Percentiles rank a stretch among this genome's conserved stretches.
Evolutionary conservation across 2,797 vertebrate genomes (phyloP).

Genomic region (Sebastes umbrosus): DNA sequence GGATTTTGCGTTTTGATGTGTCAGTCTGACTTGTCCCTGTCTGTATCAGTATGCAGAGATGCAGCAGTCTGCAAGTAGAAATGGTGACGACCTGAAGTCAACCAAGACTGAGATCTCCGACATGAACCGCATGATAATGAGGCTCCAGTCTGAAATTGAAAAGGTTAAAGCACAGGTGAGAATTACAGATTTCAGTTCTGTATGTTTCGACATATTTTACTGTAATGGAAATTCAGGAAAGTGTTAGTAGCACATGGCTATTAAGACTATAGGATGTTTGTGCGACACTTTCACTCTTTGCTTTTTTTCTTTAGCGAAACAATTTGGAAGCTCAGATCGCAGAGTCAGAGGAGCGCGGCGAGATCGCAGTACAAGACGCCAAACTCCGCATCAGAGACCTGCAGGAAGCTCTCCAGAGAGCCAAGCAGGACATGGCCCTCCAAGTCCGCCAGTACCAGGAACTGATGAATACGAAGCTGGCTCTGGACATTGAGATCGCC

Average conservation of each 20-base stretch:
- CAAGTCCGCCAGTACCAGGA: conserved; percentile 92
- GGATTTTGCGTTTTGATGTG: neutral
- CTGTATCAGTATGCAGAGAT: conserved; percentile 81
- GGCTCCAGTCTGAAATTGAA: conserved; percentile 83
- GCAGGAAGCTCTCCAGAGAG: conserved; percentile 87
- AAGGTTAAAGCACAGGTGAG: conserved; percentile 81
- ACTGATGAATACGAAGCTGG: conserved; percentile 91
- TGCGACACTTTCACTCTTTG: neutral
- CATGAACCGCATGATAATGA: conserved; percentile 79
- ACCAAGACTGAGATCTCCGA: conserved; percentile 81
- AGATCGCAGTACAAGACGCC: conserved; percentile 81
- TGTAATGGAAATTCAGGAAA: neutral
- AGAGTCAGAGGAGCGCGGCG: conserved; percentile 79
- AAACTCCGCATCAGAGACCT: conserved; percentile 85
- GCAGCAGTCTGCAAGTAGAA: conserved; percentile 74
- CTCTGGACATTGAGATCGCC: conserved; percentile 93
- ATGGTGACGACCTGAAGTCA: conserved; percentile 75
- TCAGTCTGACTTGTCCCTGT: neutral
- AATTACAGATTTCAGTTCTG: neutral
- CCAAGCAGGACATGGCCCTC: conserved; percentile 90
- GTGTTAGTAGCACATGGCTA: neutral
- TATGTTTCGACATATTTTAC: neutral
- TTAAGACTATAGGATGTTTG: neutral
- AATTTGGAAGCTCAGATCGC: conserved; percentile 70
- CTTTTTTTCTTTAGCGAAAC: conserved; percentile 51